Percentiles rank a stretch among this genome's conserved stretches.
These are phyloP conservation scores for Coleophora deauratella DNA, from an alignment of 2,888 invertebrate species.

Conservation along the genomic window DNA sequence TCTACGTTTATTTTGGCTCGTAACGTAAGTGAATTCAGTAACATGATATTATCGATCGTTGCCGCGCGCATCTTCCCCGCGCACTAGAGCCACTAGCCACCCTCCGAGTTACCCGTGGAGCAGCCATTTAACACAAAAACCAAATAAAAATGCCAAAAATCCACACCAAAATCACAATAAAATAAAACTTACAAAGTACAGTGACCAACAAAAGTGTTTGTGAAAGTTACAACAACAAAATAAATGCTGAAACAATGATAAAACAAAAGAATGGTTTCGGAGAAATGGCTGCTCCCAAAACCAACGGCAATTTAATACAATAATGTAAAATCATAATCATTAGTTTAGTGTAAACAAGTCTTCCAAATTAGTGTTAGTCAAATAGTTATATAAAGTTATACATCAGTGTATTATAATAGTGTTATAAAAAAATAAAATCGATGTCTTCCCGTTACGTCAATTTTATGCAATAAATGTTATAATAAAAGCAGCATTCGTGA, in stretches of 20 bases:
- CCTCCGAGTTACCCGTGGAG: constrained; percentile 28
- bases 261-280: constrained; percentile 17
- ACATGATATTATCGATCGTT: constrained; percentile 45
- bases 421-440: constrained; percentile 16
- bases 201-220: constrained; percentile 19
- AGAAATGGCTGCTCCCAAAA: constrained; percentile 47
- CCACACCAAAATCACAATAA: constrained; percentile 24
- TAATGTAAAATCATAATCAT: constrained; percentile 31
- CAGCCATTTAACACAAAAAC: constrained; percentile 45
- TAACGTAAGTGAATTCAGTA: no score
- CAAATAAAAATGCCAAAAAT: constrained; percentile 42
- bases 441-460: constrained; percentile 32
- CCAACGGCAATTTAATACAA: constrained; percentile 25
- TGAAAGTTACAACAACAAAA: constrained; percentile 10
- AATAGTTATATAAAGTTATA: constrained; percentile 8
- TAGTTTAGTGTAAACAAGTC: constrained; percentile 61
- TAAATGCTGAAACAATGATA: constrained; percentile 17
- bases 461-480: constrained; percentile 14
- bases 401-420: constrained; percentile 13
- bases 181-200: constrained; percentile 15
- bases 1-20: no score
- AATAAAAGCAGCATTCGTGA: no score
- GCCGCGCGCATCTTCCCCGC: constrained; percentile 47
- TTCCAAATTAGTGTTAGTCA: constrained; percentile 46
- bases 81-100: constrained; percentile 30